Evolutionary conservation across 2,113 vertebrate species (phyloP).

Genomic region (Brachyistius frenatus): DNA sequence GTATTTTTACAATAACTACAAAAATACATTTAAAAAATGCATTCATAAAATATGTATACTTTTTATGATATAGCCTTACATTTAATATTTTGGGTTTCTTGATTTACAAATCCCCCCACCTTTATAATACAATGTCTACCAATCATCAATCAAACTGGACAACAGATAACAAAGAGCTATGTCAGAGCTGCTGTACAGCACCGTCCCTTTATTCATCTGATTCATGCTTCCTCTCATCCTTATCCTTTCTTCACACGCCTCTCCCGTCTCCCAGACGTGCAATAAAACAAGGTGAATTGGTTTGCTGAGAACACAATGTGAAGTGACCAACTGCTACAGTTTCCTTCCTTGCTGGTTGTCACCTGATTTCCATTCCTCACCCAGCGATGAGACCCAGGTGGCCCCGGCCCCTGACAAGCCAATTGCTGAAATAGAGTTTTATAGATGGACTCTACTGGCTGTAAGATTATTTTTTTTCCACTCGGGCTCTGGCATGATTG

Average conservation of each 20-base stretch:
- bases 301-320: conserved; percentile 26
- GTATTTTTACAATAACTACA: too few relatives aligned
- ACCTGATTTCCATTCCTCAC: conserved; percentile 56
- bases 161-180: neutral
- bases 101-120: too few relatives aligned
- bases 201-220: neutral
- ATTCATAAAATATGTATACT: too few relatives aligned
- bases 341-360: conserved; percentile 40
- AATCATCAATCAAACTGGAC: neutral
- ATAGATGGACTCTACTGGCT: conserved; percentile 59
- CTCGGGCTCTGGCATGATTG: conserved; percentile 20
- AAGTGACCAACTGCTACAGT: conserved; percentile 38
- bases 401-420: conserved; percentile 47
- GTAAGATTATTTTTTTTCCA: conserved; percentile 1
- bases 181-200: neutral
- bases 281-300: conserved; percentile 48
- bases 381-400: conserved; percentile 62
- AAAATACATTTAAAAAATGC: too few relatives aligned
- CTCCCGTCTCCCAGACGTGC: conserved; percentile 21
- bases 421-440: conserved; percentile 67
- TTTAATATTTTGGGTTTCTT: too few relatives aligned
- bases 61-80: too few relatives aligned
- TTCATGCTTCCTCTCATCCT: conserved; percentile 4
- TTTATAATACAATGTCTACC: neutral
- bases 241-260: conserved; percentile 7